Evolutionary conservation across 1,140 invertebrate genomes (phyloP), one percentile per base, ranked within the genome.

Genomic region (Pachyrhynchus sulphureomaculatus): DNA sequence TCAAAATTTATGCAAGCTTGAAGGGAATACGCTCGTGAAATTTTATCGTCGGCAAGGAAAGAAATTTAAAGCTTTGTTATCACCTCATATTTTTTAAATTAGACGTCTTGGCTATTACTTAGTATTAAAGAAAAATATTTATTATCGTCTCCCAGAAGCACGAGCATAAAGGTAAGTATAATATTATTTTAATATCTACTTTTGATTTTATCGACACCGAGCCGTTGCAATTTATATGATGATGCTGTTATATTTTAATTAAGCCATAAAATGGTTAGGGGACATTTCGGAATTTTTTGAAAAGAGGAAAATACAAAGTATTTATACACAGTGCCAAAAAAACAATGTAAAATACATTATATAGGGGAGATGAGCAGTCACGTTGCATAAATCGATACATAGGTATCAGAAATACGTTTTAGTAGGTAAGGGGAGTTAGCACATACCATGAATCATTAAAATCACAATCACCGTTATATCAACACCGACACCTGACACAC

Each of bases 1-100:
- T 61, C 58, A 65, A 61, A 65, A 65, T 65, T 65, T 65, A 65
- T 65, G 63, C 63, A 61, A 65, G 45, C 49, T 42, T 52, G 47
- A 55, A 55, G 62, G 56, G 55, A 48, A 57, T 26, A 45, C 36
- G 57, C 29, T 54, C 51, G 51, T 65, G 63, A 65, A 65, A 65
- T 65, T 65, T 65, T 65, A 65, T 58, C 52, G 47, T 45, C 15
- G 29, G 33, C n/a, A 37, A 20, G 52, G 45, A 51, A 56, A 52
- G 51, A 60, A 61, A 65, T 61, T 65, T 53, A 56, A 61, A 15
- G 63, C 36, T 58, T 54, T 58, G 62, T 64, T 64, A 64, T 64
- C 62, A 47, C 62, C 55, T 64, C 62, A 39, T 64, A 64, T 58
- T 64, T 64, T 59, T 58, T 36, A 54, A 64, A 58, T 47, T 53